Base-by-base conservation (phyloP, 2,797 vertebrate genomes). In the Hippopotamyrus pictus region DNA sequence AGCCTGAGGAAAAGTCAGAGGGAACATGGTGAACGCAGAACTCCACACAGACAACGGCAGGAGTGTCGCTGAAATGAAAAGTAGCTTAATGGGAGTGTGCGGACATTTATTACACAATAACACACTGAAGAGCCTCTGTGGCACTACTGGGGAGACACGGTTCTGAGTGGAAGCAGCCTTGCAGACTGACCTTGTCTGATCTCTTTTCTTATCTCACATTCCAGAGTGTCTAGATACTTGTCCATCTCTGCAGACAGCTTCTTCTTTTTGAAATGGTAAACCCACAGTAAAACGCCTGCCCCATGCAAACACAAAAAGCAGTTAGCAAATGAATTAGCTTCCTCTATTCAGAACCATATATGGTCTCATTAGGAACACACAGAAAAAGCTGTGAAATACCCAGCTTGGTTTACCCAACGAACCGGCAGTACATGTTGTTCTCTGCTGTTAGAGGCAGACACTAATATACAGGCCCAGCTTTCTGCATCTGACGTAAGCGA, bases 131-230 rank as follows among this genome's bases (percentile, higher is more conserved):
- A 69, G 62, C 3, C 62, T 33, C 62, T 76, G 69, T 8, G 14
- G 11, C 1, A 41, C 33, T 19, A 17, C 69, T 37, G 69, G 8
- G 33, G 29, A 41, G 69, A 76, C 14, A 17, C 5, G 14, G 22
- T 76, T 14, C 12, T 19, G 69, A 41, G 33, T 41, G 69, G 69
- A 19, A 76, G 69, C 14, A 17, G 69, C 37, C 79, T 44, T 57
- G n/a, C 17, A 22, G 17, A 91, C 93, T 14, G 90, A 99, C 98
- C 98, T 89, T 98, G 97, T 0, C 98, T 95, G 89, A 99, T 99
- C 92, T 98, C 97, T 51, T 97, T 98, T 92, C 98, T 95, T 89
- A 99, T 96, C 89, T 98, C 95, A 0, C 96, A 95, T 90, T 99
- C 98, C 90, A 99, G 90, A 12, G 96, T 93, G 87, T 98, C 98